phyloP scores from a whole-genome alignment of 2,888 invertebrate species.

The Melanostoma scalare region DNA sequence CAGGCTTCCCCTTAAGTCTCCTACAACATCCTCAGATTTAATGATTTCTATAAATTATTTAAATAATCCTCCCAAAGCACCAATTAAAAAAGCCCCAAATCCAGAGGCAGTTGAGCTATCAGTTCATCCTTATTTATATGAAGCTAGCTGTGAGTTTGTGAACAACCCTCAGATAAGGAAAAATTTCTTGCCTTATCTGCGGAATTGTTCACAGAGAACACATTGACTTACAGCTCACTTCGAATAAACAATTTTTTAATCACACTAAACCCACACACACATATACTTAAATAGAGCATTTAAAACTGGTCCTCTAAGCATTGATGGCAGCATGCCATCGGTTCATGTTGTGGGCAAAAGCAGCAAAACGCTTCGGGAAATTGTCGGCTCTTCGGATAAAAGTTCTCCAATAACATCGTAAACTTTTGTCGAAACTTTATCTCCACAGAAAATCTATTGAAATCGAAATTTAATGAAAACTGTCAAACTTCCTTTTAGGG shows the following conservation, averaged over 20 bases:
- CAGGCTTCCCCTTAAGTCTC: background rate
- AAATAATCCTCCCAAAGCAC: conserved; percentile 40
- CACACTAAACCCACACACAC: conserved; percentile 35
- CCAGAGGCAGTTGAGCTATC: conserved; percentile 13
- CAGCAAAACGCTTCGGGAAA: conserved; percentile 15
- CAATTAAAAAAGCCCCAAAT: conserved; percentile 53
- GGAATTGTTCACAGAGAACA: conserved; percentile 43
- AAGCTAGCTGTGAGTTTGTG: no score
- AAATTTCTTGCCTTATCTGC: conserved; percentile 37
- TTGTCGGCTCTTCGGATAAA: conserved; percentile 46
- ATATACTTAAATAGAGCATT: conserved; percentile 4
- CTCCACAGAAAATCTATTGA: conserved; percentile 51
- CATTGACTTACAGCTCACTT: conserved; percentile 12
- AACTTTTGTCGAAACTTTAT: conserved; percentile 66
- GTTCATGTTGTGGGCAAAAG: background rate
- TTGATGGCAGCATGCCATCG: conserved; percentile 32
- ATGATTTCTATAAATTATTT: conserved; percentile 46
- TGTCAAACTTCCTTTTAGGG: conserved; percentile 23
- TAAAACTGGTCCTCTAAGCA: background rate
- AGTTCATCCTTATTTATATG: background rate
- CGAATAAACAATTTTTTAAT: conserved; percentile 63
- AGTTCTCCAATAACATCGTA: conserved; percentile 61
- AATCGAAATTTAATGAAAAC: conserved; percentile 68
- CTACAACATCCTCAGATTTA: conserved; percentile 2
- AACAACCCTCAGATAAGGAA: background rate